A percentile compares a stretch with the other conserved stretches of the same genome.
phyloP scores from a whole-genome alignment of 53 echinoderm and acorn worm genomes.

The Pentamera pediparva region DNA sequence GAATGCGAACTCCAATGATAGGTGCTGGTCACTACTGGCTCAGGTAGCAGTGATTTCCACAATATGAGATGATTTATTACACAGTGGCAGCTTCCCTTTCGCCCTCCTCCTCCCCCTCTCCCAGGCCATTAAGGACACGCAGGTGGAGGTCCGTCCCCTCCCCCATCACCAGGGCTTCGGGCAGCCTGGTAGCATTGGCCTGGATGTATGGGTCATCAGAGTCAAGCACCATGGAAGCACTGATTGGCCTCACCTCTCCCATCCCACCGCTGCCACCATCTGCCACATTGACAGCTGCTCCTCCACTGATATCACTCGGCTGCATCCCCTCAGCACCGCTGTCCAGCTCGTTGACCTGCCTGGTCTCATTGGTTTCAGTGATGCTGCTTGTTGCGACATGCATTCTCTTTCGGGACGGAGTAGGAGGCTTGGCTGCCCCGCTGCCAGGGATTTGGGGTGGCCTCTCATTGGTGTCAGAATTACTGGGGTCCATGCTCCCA shows the following conservation, averaged over 20 bases:
- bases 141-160: constrained; percentile 21
- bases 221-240: constrained; percentile 2
- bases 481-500: neutral
- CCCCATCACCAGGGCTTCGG: neutral
- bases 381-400: neutral
- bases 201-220: constrained; percentile 19
- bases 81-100: neutral
- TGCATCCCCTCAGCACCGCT: neutral
- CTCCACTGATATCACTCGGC: neutral
- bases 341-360: neutral
- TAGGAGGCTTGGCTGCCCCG: neutral
- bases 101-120: constrained; percentile 2
- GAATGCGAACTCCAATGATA: too few relatives aligned
- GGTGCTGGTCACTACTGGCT: too few relatives aligned
- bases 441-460: neutral
- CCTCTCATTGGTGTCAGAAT: neutral
- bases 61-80: too few relatives aligned
- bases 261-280: neutral
- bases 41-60: too few relatives aligned
- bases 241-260: neutral
- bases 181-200: neutral
- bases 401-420: constrained; percentile 2
- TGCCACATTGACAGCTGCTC: neutral
- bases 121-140: neutral
- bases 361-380: neutral